Conservation (phyloP, 2,888 invertebrate species). For the Stenichneumon culpator region DNA sequence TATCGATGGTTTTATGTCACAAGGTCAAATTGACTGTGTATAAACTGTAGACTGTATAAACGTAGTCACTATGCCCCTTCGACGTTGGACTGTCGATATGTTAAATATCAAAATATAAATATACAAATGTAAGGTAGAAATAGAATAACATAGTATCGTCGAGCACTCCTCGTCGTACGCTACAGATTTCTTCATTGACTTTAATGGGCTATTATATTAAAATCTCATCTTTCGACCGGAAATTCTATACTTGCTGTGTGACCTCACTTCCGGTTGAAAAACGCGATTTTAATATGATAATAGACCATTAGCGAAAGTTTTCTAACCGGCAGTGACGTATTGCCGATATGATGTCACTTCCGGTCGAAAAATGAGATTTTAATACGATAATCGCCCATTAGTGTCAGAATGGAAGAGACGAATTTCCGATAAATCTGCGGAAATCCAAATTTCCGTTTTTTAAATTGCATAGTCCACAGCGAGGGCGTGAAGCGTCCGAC, state of each 20-base stretch:
- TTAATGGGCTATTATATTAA: not conserved
- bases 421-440: not conserved
- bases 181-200: not conserved
- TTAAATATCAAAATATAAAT: not conserved
- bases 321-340: too few relatives aligned
- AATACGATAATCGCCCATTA: too few relatives aligned
- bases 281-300: not conserved
- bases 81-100: not conserved
- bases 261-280: not conserved
- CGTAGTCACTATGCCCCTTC: not conserved
- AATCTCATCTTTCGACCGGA: not conserved
- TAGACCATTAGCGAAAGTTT: not conserved
- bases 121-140: not conserved
- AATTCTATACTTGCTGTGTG: not conserved
- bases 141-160: not conserved
- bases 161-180: not conserved
- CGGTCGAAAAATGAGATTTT: not conserved
- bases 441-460: too few relatives aligned
- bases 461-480: too few relatives aligned
- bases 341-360: not conserved
- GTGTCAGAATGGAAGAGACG: not conserved
- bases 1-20: not conserved
- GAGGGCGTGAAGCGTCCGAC: too few relatives aligned
- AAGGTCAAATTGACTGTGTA: not conserved
- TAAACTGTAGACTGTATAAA: not conserved